Conservation (phyloP, 2,888 invertebrate genomes). For the Nomada ferruginata region DNA sequence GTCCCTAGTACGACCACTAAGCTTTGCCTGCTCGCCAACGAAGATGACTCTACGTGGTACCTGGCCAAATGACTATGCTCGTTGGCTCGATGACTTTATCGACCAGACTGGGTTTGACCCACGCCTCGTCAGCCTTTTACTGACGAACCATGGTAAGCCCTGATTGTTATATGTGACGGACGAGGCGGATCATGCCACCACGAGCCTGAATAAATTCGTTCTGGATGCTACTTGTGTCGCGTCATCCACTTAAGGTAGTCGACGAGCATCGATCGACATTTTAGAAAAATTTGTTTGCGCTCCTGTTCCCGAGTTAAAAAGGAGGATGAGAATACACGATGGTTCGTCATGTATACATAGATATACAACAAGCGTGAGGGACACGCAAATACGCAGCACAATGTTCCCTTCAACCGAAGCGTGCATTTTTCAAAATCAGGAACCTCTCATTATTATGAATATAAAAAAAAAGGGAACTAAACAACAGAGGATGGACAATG, state of each 20-base stretch:
- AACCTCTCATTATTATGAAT: conserved; percentile 22
- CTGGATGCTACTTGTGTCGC: conserved; percentile 35
- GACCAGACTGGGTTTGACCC: conserved; percentile 72
- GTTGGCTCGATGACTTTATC: conserved; percentile 72
- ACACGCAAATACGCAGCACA: neutral
- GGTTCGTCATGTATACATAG: no score
- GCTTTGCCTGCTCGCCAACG: conserved; percentile 38
- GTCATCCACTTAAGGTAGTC: conserved; percentile 37
- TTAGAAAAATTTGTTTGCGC: conserved; percentile 37
- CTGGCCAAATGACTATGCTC: conserved; percentile 57
- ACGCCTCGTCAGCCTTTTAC: conserved; percentile 61
- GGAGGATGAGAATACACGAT: neutral
- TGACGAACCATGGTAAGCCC: conserved; percentile 66
- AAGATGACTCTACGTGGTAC: conserved; percentile 43
- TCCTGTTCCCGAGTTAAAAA: conserved; percentile 8
- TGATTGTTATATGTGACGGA: conserved; percentile 61
- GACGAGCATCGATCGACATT: conserved; percentile 38
- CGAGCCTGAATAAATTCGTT: conserved; percentile 48
- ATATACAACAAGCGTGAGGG: neutral
- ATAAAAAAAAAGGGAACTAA: neutral
- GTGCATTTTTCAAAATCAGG: conserved; percentile 33
- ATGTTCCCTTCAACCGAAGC: neutral
- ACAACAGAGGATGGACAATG: neutral
- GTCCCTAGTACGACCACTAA: conserved; percentile 46
- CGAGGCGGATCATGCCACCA: conserved; percentile 21